Evolutionary conservation across 2,888 invertebrate species (phyloP), one percentile per base, ranked within the genome.

Genomic region (Linnaemya vulpina): DNA sequence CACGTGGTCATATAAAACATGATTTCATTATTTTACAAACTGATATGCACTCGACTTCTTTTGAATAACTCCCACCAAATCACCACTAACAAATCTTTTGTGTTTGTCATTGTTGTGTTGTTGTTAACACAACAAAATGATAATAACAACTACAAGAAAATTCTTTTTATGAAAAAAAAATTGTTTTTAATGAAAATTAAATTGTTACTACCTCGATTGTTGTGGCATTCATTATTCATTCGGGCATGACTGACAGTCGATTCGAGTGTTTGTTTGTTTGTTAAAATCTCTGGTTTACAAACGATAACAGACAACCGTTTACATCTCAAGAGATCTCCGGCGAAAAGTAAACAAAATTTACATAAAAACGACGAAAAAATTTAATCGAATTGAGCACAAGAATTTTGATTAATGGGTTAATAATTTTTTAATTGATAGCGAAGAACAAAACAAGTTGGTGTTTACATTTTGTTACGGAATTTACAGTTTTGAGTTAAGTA

Each of bases 231-330:
- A 46, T 65, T 55, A 58, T n/a, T 15, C 30, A 35, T 58, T 35
- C 58, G n/a, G 30, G 35, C 35, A 35, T n/a, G 30, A 60, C 30
- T 35, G 55, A 5, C 30, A n/a, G 11, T 22, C 17, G 40, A 17
- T 17, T 11, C 35, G 35, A 60, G 60, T 60, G 35, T 17, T 11
- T 67, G 49, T 30, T 7, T 49, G 17, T 67, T 35, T 35, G 20
- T 70, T 22, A 3, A 38, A 38, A 51, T 51, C 9, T 53, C 8
- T 22, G 38, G 46, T 43, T 76, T 53, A 70, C 62, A 76, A 71
- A 63, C 76, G 81, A 55, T 58, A 55, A 11, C 46, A 70, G 63
- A 76, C 65, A 82, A 82, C 63, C 70, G 65, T 82, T 76, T 76
- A 76, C 40, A 49, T 46, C 2, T 46, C 13, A 65, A 11, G 10